Base-by-base conservation (phyloP, 2,113 vertebrate genomes). In the Amphiprion percula region DNA sequence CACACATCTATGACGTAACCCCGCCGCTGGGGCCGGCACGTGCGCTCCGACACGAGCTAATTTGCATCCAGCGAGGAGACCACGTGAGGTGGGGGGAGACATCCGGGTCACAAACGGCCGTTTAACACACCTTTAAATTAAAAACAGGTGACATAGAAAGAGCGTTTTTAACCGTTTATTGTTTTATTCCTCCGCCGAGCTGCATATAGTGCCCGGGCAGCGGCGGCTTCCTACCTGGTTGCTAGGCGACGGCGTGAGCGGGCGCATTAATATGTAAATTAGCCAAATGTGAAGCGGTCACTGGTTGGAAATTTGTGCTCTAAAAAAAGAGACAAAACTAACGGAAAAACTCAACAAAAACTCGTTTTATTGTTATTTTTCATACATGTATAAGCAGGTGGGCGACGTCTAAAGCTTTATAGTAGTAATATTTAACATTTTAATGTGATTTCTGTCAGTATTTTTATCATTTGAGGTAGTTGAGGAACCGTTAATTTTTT, bases 1-100 rank as follows among this genome's bases (percentile, higher is more conserved):
- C 12, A 44, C 11, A 44, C 11, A 44, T 15, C 41, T 4, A n/a
- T 93, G 92, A 94, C 88, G 90, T 91, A 83, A 92, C 53, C 1
- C 21, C 55, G 73, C 81, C 77, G 80, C 58, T 19, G 77, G 83
- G 68, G 76, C 49, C 16, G 16, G 64, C 88, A 87, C 88, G 85
- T 92, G 90, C 47, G 61, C 23, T 46, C 1, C 14, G 54, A 37
- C 82, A 75, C 69, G 80, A 79, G 74, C 61, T 50, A n/a, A 10
- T 53, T 58, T 4, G 11, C 2, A 6, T 21, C 23, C 17, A 21
- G 3, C 37, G 11, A 67, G 28, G 62, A 60, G 23, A 39, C 4
- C 80, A 83, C 86, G 79, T 85, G 68, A 87, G 28, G 1, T 23
- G 1, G 14, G 0, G 44, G 23, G 14, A 1, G 39, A 4, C 41